phyloP scores from a whole-genome alignment of 2,113 vertebrate genomes.

The Micronycteris hirsuta region DNA sequence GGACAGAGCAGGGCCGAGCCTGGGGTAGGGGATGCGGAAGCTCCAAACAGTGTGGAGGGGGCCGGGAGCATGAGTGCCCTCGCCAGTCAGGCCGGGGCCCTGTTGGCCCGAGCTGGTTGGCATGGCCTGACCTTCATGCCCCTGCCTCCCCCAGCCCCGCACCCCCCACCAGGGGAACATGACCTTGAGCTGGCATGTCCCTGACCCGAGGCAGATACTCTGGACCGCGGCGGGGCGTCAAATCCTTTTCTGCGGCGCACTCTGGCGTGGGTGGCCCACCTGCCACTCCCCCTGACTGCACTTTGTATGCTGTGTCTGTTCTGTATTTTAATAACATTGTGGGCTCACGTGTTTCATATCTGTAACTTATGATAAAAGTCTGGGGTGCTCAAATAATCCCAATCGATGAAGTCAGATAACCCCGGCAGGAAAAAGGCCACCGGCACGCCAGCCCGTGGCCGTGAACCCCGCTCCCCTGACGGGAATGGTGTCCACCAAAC shows the following conservation, averaged over 20 bases:
- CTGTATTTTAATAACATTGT: not conserved
- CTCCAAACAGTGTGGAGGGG: accelerated
- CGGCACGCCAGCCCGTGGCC: accelerated
- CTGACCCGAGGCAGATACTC: not conserved
- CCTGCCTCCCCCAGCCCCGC: accelerated
- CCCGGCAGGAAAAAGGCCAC: no score
- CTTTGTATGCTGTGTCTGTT: not conserved
- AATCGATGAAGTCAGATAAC: no score
- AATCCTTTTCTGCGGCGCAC: accelerated
- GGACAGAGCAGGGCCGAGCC: not conserved
- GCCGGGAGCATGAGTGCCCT: not conserved
- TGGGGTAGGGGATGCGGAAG: accelerated
- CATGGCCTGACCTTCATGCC: not conserved
- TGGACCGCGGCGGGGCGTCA: accelerated
- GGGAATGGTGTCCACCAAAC: not conserved
- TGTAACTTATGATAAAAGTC: not conserved
- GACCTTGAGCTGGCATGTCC: not conserved
- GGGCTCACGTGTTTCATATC: not conserved
- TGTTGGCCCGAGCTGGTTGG: accelerated
- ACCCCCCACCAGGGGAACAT: no score
- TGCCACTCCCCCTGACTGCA: accelerated
- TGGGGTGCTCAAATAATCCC: not conserved
- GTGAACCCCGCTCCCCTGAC: not conserved
- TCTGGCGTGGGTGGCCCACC: no score
- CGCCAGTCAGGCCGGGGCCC: not conserved